These are phyloP conservation scores for Teleogryllus oceanicus DNA, from an alignment of 2,888 invertebrate species.

Conservation along the genomic window DNA sequence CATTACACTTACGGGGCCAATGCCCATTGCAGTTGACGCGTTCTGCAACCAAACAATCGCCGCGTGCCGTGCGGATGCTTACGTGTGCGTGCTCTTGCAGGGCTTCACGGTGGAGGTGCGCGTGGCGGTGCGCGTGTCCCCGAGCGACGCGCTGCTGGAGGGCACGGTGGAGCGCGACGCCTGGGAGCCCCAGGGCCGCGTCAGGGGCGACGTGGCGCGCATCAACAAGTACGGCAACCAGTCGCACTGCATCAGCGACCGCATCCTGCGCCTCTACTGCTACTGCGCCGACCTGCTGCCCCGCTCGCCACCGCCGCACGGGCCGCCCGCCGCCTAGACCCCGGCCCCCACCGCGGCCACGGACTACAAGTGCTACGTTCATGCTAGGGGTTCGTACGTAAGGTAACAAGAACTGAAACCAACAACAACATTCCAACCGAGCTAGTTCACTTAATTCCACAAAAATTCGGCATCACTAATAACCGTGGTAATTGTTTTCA, in stretches of 20 bases:
- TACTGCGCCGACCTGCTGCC: conserved; percentile 27
- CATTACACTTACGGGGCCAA: too few species aligned
- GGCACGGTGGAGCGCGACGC: conserved; percentile 29
- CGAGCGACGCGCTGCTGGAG: conserved; percentile 25
- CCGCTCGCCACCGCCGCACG: not conserved
- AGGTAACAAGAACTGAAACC: too few species aligned
- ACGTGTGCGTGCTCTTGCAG: not conserved
- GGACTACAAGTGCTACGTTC: too few species aligned
- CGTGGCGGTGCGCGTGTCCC: conserved; percentile 24
- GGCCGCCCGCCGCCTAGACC: not conserved
- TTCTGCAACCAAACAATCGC: too few species aligned
- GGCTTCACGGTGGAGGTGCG: conserved; percentile 26
- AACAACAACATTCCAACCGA: too few species aligned
- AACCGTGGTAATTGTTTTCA: too few species aligned
- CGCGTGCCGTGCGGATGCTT: too few species aligned
- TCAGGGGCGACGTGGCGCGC: conserved; percentile 25
- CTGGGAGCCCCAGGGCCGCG: not conserved
- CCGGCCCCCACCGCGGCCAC: too few species aligned
- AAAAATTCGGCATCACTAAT: too few species aligned
- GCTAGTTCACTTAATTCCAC: too few species aligned
- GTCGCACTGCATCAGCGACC: conserved; percentile 27
- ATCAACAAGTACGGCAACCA: conserved; percentile 29
- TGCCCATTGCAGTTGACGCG: too few species aligned
- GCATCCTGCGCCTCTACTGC: conserved; percentile 30
- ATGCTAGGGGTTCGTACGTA: too few species aligned